phyloP scores from a whole-genome alignment of 2,797 vertebrate species.

The Anguilla anguilla region DNA sequence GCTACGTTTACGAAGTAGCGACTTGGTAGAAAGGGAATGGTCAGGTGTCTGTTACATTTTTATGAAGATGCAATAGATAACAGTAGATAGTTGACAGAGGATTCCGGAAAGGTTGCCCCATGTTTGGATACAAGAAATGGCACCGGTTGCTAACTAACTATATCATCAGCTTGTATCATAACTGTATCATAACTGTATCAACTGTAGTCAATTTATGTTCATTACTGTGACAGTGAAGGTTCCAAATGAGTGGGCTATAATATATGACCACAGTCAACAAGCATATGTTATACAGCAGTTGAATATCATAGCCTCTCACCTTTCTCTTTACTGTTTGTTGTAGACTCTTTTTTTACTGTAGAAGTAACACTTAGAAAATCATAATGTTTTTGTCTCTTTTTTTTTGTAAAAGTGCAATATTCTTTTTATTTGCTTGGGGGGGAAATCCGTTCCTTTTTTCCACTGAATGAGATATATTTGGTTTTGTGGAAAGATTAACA shows the following conservation, averaged over 20 bases:
- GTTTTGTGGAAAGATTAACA: conserved; percentile 27
- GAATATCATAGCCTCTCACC: conserved; percentile 63
- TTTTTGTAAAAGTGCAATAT: conserved; percentile 71
- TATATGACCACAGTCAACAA: conserved; percentile 58
- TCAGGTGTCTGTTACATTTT: conserved; percentile 17
- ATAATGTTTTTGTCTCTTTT: conserved; percentile 64
- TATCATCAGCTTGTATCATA: conserved; percentile 44
- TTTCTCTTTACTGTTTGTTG: conserved; percentile 65
- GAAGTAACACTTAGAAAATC: conserved; percentile 60
- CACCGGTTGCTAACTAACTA: conserved; percentile 58
- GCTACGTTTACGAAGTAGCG: conserved; percentile 59
- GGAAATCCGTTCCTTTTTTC: conserved; percentile 38
- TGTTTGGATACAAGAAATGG: conserved; percentile 55
- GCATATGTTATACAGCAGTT: conserved; percentile 67
- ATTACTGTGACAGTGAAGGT: conserved; percentile 57
- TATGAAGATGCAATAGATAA: conserved; percentile 18
- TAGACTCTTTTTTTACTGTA: conserved; percentile 75
- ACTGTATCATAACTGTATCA: conserved; percentile 66
- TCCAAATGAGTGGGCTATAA: conserved; percentile 55
- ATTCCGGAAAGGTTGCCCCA: conserved; percentile 37
- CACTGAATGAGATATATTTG: conserved; percentile 34
- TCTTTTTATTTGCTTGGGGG: conserved; percentile 37
- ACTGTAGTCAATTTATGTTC: conserved; percentile 68
- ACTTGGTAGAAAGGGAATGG: conserved; percentile 3
- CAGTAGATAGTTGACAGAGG: conserved; percentile 25